Conservation (phyloP, 2,888 invertebrate genomes). For the Synanthedon vespiformis region DNA sequence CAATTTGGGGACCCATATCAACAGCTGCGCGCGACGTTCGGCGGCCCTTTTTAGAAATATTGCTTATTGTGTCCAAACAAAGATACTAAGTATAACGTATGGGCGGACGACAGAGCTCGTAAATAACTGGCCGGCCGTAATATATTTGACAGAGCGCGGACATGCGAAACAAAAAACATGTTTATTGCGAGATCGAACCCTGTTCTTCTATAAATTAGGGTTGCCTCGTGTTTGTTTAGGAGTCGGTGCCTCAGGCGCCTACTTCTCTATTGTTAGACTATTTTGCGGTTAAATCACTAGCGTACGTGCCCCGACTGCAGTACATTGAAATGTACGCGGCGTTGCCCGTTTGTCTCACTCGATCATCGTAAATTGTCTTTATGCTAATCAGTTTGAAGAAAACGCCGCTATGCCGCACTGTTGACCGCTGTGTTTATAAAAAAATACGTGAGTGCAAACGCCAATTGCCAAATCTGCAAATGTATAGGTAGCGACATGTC, state of each 20-base stretch:
- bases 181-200: conserved; percentile 57
- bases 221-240: conserved; percentile 49
- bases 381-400: background rate
- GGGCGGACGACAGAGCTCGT: conserved; percentile 67
- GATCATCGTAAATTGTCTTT: background rate
- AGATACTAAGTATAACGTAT: conserved; percentile 72
- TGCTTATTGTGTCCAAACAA: conserved; percentile 72
- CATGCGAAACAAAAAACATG: conserved; percentile 70
- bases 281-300: background rate
- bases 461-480: too few relatives aligned
- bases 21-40: conserved; percentile 68
- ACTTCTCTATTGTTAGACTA: background rate
- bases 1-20: conserved; percentile 71
- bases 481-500: too few relatives aligned
- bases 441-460: background rate
- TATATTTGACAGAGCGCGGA: conserved; percentile 71
- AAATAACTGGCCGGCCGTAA: conserved; percentile 69
- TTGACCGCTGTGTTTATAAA: background rate
- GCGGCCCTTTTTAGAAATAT: conserved; percentile 69
- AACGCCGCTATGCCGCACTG: background rate
- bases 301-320: background rate
- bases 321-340: background rate
- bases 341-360: background rate
- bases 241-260: conserved; percentile 12
- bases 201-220: conserved; percentile 47